Evolutionary conservation across 2,888 invertebrate genomes (phyloP).

Genomic region (Drosophila glabriapex): DNA sequence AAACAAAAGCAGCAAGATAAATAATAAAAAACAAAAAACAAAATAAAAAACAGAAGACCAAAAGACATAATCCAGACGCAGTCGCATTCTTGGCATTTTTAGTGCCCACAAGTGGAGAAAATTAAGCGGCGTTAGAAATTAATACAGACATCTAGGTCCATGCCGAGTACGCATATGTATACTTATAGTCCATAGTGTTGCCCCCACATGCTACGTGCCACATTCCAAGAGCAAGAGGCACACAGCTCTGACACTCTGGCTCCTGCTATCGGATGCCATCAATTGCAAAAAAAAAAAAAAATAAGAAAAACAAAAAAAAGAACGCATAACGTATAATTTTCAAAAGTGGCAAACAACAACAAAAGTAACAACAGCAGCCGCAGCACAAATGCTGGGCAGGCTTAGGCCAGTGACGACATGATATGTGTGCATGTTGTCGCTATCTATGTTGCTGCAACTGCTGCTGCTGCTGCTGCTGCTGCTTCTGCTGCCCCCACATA

Average conservation of each 20-base stretch:
- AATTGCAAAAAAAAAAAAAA: constrained; percentile 66
- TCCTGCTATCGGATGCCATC: constrained; percentile 79
- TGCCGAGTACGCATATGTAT: neutral
- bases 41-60: constrained; percentile 2
- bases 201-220: constrained; percentile 32
- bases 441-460: constrained; percentile 2
- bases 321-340: constrained; percentile 75
- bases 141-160: constrained; percentile 65
- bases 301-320: constrained; percentile 37
- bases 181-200: constrained; percentile 3
- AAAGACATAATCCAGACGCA: constrained; percentile 46
- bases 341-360: constrained; percentile 74
- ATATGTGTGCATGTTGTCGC: constrained; percentile 38
- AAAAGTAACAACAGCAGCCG: constrained; percentile 32
- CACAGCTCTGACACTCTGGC: constrained; percentile 35
- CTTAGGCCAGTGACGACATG: constrained; percentile 53
- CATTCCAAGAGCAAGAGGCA: constrained; percentile 50
- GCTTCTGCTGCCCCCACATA: constrained; percentile 61
- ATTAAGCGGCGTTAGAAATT: constrained; percentile 80
- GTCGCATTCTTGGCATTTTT: constrained; percentile 52
- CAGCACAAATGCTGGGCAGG: constrained; percentile 51
- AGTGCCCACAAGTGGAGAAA: constrained; percentile 69
- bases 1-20: constrained; percentile 19
- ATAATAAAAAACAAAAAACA: neutral
- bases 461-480: constrained; percentile 33